These are phyloP conservation scores for Gisinianus flammeolus DNA, from an alignment of 2,888 invertebrate genomes.

Conservation along the genomic window DNA sequence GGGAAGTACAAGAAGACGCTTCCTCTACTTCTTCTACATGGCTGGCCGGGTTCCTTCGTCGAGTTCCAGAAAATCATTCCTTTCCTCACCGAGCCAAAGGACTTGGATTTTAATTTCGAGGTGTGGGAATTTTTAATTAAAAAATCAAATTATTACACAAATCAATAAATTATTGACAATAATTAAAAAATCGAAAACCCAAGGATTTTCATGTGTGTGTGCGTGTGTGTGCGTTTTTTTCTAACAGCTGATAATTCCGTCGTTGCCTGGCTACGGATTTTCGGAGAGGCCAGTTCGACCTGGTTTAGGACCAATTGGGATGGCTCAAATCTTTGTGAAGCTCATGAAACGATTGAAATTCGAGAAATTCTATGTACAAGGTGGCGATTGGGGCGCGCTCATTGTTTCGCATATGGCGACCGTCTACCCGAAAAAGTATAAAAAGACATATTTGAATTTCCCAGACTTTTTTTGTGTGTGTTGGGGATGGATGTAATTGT, in stretches of 20 bases:
- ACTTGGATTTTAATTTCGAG: slow-evolving; percentile 66
- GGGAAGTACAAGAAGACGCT: slow-evolving; percentile 46
- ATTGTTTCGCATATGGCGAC: slow-evolving; percentile 62
- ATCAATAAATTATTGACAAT: background rate
- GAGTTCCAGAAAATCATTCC: slow-evolving; percentile 61
- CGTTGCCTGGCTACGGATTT: slow-evolving; percentile 67
- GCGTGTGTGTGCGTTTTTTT: background rate
- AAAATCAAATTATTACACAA: background rate
- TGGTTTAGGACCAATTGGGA: slow-evolving; percentile 60
- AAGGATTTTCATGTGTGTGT: too few species aligned
- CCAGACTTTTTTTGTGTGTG: too few species aligned
- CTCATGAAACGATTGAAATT: slow-evolving; percentile 64
- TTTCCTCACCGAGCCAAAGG: slow-evolving; percentile 63
- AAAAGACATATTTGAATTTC: too few species aligned
- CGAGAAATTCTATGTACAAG: slow-evolving; percentile 63
- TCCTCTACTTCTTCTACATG: slow-evolving; percentile 54
- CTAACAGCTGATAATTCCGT: slow-evolving; percentile 62
- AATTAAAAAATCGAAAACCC: too few species aligned
- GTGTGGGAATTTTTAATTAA: slow-evolving; percentile 58
- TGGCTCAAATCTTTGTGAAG: slow-evolving; percentile 60
- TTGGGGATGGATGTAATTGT: background rate
- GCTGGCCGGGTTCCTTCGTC: slow-evolving; percentile 57
- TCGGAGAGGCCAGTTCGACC: slow-evolving; percentile 63
- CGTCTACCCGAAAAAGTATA: slow-evolving; percentile 60
- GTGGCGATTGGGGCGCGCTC: slow-evolving; percentile 66